phyloP scores from a whole-genome alignment of 2,888 invertebrate genomes.

The Drosophila pegasa region DNA sequence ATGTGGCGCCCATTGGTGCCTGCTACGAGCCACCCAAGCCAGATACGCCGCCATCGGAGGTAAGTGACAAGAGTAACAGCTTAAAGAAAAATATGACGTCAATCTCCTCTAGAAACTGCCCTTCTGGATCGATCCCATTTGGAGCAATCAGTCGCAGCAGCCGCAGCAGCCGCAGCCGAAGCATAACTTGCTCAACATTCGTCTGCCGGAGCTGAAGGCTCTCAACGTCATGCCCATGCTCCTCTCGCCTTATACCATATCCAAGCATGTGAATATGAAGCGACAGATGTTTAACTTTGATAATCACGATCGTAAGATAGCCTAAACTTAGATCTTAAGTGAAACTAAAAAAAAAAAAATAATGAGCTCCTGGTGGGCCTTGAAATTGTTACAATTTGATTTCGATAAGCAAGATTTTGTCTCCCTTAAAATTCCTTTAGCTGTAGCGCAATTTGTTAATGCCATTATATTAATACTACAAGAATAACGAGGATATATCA shows the following conservation, averaged over 20 bases:
- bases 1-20: constrained; percentile 66
- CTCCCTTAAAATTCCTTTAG: constrained; percentile 12
- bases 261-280: constrained; percentile 84
- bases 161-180: constrained; percentile 43
- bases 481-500: constrained; percentile 14
- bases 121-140: constrained; percentile 85
- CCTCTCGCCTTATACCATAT: constrained; percentile 83
- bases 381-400: constrained; percentile 35
- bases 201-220: constrained; percentile 81
- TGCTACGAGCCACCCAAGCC: constrained; percentile 83
- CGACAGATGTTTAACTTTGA: constrained; percentile 83
- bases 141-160: constrained; percentile 74
- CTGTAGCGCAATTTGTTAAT: constrained; percentile 20
- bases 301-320: constrained; percentile 83
- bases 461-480: constrained; percentile 18
- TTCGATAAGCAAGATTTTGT: constrained; percentile 8
- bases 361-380: constrained; percentile 45
- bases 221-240: constrained; percentile 81
- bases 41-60: constrained; percentile 81
- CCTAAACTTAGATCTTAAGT: constrained; percentile 52
- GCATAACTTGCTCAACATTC: constrained; percentile 77
- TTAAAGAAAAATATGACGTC: no score
- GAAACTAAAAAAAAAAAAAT: no score
- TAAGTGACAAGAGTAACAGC: no score
- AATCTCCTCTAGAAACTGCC: constrained; percentile 83